Evolutionary conservation across 2,113 vertebrate species (phyloP), one percentile per base, ranked within the genome.

Genomic region (Cephalophus harveyi): DNA sequence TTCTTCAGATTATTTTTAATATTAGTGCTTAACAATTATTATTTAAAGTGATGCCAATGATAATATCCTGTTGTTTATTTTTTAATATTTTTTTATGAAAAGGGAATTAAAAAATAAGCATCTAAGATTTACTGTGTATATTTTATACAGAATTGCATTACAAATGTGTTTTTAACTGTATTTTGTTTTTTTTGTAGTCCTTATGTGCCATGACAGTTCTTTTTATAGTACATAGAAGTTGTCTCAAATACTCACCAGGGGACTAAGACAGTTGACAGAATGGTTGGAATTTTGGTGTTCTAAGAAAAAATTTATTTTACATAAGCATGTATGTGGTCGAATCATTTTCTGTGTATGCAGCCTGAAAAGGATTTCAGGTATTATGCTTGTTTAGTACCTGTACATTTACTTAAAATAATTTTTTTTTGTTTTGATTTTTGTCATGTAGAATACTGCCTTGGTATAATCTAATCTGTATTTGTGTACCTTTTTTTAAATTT

Each of bases 121-220:
- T 91, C 89, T 78, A 90, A 97, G 59, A 97, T 92, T 95, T 94
- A 92, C 54, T 92, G 76, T 98, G 88, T 95, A 95, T 97, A 76
- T 95, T 98, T 98, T 98, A 97, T 98, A 97, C 76, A 96, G 87
- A 98, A 96, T 90, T 97, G 74, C 50, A 97, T 98, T 97, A 97
- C 97, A 98, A 95, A 95, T 97, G 95, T 94, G 92, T 98, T 98
- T 98, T 97, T 89, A 94, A 92, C 96, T 98, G 19, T 97, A n/a
- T 97, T 96, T 50, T 67, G 8, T 12, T 12, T 97, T 98, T 98
- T 98, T 96, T 98, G 92, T 87, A 76, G 96, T 87, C 79, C 94
- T 97, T 93, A 97, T 98, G 98, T 98, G 98, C 98, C 99, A 98
- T 98, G 96, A 40, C 96, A 87, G 5, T 94, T 98, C 62, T 48